Evolutionary conservation across 2,888 invertebrate genomes (phyloP), one percentile per base, ranked within the genome.

Genomic region (Druceiella hillmani): DNA sequence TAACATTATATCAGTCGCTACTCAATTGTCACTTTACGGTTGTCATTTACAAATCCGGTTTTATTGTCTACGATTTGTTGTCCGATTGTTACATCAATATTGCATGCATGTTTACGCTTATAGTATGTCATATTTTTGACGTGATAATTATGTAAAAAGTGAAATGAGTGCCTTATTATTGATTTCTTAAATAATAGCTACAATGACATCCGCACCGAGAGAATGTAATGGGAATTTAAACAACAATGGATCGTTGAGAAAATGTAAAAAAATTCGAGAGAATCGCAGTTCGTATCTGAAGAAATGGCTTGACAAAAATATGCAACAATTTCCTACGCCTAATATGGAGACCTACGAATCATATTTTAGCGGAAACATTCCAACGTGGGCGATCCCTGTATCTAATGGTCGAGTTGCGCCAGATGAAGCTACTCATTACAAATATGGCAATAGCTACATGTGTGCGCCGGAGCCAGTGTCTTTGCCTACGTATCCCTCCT

Each of bases 401-500:
- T 57, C 56, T 47, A 55, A 54, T 41, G 58, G 64, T 24, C 66
- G 66, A 46, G 63, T 67, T 39, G 60, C 62, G 33, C 63, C 69
- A 30, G 66, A 64, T 5, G 65, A 56, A 51, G 69, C 70, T 40
- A 61, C 74, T 36, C 69, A 71, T 40, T 62, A 76, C 33, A n/a
- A n/a, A n/a, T n/a, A n/a, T n/a, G 73, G 74, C 46, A 59, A 66
- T 33, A 66, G 74, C 29, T 72, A 75, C 50, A 66, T 69, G 2
- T 75, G 66, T 45, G 58, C 75, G 3, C 61, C 75, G 41, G 81
- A 81, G 55, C 79, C 82, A 0, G 66, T 78, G 59, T 80, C 81
- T 5, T 60, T 83, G 45, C 81, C 82, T 10, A 66, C 77, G 48
- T 73, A 79, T 46, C 76, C 78, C 3, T 58, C 74, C 5, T 76